A percentile compares a stretch with the other conserved stretches of the same genome.
These are phyloP conservation scores for Glareola pratincola DNA, from an alignment of 2,113 vertebrate species.

Conservation along the genomic window DNA sequence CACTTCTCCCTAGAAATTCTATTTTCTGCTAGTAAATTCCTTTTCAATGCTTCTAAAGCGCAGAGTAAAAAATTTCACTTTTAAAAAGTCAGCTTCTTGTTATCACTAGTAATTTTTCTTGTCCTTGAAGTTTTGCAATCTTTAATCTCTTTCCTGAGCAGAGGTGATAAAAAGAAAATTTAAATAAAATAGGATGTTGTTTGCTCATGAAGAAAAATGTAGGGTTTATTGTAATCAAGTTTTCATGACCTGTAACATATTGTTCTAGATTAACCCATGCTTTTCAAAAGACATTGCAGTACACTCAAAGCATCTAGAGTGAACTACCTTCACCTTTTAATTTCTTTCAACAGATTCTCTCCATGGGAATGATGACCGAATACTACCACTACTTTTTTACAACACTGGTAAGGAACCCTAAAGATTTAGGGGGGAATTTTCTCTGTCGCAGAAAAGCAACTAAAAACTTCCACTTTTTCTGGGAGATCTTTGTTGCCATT, in stretches of 20 bases:
- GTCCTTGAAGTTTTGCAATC: neutral
- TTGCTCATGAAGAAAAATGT: neutral
- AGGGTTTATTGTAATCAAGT: neutral
- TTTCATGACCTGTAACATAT: neutral
- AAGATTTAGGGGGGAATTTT: neutral
- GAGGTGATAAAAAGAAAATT: neutral
- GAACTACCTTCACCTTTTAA: neutral
- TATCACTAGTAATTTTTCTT: neutral
- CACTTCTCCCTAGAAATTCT: neutral
- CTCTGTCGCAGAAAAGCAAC: neutral
- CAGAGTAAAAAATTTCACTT: neutral
- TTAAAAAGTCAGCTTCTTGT: neutral
- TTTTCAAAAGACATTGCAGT: neutral
- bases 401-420: slow-evolving; percentile 84
- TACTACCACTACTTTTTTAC: slow-evolving; percentile 99
- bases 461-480: neutral
- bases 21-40: neutral
- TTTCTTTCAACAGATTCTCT: slow-evolving; percentile 83
- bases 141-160: neutral
- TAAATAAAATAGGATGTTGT: neutral
- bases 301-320: neutral
- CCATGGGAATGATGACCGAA: slow-evolving; percentile 99
- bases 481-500: neutral
- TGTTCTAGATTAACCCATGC: neutral
- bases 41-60: neutral